Evolutionary conservation across 2,888 invertebrate species (phyloP), one percentile per base, ranked within the genome.

Genomic region (Tenthredo livida): DNA sequence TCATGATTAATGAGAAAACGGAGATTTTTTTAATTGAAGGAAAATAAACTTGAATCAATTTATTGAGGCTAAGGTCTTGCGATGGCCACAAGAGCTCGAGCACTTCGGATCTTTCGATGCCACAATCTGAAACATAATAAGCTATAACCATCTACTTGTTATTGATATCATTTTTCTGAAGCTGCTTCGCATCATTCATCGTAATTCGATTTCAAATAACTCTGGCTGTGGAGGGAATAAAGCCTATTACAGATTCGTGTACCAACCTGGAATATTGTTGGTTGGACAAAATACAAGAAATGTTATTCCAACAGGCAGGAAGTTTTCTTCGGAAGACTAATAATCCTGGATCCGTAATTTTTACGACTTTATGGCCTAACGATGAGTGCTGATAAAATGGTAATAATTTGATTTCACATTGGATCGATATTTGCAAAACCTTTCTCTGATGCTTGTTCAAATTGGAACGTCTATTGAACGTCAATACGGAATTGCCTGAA

Each of bases 1-100:
- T 70, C 10, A 70, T 29, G 33, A 70, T 70, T 15, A 37, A 70
- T 17, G 37, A 37, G 9, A 7, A 37, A 70, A 37, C 12, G 10
- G 37, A 70, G 29, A 70, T 70, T 33, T 70, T 70, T 70, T 37
- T 70, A 6, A 70, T 70, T 15, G 70, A 37, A 70, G 70, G 37
- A 25, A 65, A 37, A 37, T n/a, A 37, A n/a, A 37, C 2, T 9
- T 37, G 17, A 17, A 70, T 37, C n/a, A 70, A 17, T 70, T 70
- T 37, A 29, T 37, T n/a, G 37, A 33, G 37, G 70, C 37, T 70
- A 33, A 33, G 67, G 21, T 67, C 67, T 67, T 4, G 33, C 15
- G 17, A 0, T 29, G 33, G 67, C 61, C 25, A 61, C 61, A 6
- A 21, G 10, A 21, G 21, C 33, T 33, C 12, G 15, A 33, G 67